Conservation (phyloP, 2,797 vertebrate genomes). For the Hybognathus amarus region DNA sequence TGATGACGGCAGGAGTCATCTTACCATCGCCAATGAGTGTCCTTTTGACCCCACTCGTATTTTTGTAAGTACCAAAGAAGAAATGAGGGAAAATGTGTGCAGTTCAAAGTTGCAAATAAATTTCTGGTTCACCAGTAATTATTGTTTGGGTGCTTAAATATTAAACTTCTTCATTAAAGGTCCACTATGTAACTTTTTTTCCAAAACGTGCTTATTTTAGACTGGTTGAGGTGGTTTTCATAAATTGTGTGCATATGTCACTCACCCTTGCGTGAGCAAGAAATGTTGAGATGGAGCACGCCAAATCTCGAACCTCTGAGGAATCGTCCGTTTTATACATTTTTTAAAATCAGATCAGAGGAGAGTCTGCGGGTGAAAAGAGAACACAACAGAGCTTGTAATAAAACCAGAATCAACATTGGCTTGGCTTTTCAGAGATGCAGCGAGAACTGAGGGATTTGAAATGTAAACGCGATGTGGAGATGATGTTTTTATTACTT, state of each 20-base stretch:
- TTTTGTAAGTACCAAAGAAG: conserved; percentile 81
- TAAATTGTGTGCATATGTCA: too few relatives aligned
- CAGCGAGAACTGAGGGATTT: neutral
- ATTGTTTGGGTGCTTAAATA: neutral
- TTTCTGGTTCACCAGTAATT: neutral
- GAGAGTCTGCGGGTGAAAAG: neutral
- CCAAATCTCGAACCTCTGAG: neutral
- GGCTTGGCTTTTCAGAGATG: too few relatives aligned
- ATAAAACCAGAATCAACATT: neutral
- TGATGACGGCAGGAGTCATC: conserved; percentile 66
- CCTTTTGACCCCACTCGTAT: conserved; percentile 91
- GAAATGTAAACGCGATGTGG: neutral
- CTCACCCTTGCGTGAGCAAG: too few relatives aligned
- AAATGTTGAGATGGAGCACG: too few relatives aligned
- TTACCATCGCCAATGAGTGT: conserved; percentile 80
- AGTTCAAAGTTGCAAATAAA: neutral
- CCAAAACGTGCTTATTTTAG: neutral
- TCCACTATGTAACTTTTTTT: neutral
- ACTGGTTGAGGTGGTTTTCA: too few relatives aligned
- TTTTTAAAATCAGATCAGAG: neutral
- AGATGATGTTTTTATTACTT: neutral
- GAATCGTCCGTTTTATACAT: neutral
- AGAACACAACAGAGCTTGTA: neutral
- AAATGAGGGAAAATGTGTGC: neutral
- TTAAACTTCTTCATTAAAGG: neutral